Percentiles rank a stretch among this genome's conserved stretches.
Conservation (phyloP, 2,113 vertebrate genomes). For the Oreotrochilus melanogaster region DNA sequence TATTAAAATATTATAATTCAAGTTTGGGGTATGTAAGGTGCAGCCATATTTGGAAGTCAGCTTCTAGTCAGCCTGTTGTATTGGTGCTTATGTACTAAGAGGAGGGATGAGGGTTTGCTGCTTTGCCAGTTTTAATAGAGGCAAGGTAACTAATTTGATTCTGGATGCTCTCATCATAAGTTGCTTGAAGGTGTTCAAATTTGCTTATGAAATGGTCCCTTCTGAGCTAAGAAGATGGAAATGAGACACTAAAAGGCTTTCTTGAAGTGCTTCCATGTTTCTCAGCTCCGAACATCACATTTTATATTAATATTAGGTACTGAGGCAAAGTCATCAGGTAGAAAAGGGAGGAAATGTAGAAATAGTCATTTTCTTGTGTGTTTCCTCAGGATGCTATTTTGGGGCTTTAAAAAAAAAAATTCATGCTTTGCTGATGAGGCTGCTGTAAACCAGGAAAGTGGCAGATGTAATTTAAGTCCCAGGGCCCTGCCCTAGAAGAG, state of each 20-base stretch:
- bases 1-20: neutral
- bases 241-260: conserved; percentile 63
- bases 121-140: conserved; percentile 54
- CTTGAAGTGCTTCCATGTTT: conserved; percentile 52
- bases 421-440: conserved; percentile 47
- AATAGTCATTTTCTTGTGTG: conserved; percentile 52
- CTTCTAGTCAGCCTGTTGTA: neutral
- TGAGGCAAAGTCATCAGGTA: conserved; percentile 70
- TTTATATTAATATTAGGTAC: conserved; percentile 70
- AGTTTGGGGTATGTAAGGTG: neutral
- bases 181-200: conserved; percentile 60
- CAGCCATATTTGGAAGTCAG: neutral
- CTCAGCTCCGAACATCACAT: conserved; percentile 43
- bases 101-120: neutral
- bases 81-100: neutral
- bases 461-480: conserved; percentile 69
- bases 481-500: conserved; percentile 65
- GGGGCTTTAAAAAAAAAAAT: conserved; percentile 51
- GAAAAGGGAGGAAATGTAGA: conserved; percentile 30
- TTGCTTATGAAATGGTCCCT: conserved; percentile 65
- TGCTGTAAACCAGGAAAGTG: conserved; percentile 61
- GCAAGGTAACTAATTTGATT: conserved; percentile 43
- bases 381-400: conserved; percentile 68
- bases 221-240: conserved; percentile 57
- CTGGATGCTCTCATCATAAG: conserved; percentile 48